phyloP scores from a whole-genome alignment of 2,888 invertebrate species.

The Cerceris ruficornis region DNA sequence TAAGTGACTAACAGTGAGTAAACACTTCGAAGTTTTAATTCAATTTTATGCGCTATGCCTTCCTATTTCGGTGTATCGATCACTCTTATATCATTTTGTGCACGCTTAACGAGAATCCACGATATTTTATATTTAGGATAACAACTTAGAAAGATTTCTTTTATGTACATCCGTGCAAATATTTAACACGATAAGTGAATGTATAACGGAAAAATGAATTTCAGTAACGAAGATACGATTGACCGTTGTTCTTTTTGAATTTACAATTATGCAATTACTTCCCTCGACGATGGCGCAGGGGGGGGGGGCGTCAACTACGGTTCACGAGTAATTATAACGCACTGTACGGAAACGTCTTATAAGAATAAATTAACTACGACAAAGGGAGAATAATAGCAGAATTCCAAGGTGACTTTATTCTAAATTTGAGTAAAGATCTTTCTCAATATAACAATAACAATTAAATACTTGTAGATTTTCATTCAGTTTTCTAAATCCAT shows the following conservation, averaged over 20 bases:
- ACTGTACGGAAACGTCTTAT: too few species aligned
- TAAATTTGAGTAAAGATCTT: too few species aligned
- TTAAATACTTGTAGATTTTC: too few species aligned
- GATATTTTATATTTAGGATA: background rate
- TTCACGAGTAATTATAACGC: too few species aligned
- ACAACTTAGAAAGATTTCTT: background rate
- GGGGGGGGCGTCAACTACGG: too few species aligned
- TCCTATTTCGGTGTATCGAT: constrained; percentile 31
- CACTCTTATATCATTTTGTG: constrained; percentile 26
- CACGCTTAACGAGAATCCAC: background rate
- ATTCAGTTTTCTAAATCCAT: too few species aligned
- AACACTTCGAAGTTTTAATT: constrained; percentile 30
- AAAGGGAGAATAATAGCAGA: too few species aligned
- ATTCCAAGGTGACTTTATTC: too few species aligned
- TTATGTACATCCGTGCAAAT: background rate
- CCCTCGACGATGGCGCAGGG: too few species aligned
- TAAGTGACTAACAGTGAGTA: constrained; percentile 44
- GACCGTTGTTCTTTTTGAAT: constrained; percentile 51
- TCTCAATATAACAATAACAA: too few species aligned
- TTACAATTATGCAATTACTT: constrained; percentile 14
- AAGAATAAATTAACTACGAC: too few species aligned
- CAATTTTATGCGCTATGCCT: constrained; percentile 15
- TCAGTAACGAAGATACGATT: constrained; percentile 14
- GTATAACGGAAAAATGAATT: constrained; percentile 9
- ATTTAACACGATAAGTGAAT: background rate